A percentile compares a stretch with the other conserved stretches of the same genome.
Conservation (phyloP, 2,113 vertebrate genomes). For the Odobenus rosmarus region DNA sequence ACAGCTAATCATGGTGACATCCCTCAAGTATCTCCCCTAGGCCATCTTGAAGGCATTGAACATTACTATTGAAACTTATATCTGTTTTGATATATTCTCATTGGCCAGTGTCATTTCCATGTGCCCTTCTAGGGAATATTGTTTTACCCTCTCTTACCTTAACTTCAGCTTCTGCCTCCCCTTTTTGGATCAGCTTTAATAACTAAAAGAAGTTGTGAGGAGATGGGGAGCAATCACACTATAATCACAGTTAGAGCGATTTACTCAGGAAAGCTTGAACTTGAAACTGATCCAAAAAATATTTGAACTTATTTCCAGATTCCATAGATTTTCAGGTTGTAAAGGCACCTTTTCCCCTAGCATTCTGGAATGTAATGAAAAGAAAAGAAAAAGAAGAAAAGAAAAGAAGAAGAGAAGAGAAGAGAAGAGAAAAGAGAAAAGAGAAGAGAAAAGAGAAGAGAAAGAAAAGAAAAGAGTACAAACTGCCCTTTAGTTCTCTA, state of each 20-base stretch:
- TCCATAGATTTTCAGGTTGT: background rate
- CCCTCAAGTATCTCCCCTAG: background rate
- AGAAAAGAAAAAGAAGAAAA: too few relatives aligned
- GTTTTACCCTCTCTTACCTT: background rate
- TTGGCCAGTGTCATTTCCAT: background rate
- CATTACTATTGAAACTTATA: background rate
- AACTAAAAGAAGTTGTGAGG: background rate
- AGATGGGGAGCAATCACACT: background rate
- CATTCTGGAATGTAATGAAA: background rate
- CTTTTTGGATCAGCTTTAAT: background rate
- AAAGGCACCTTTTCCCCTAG: background rate
- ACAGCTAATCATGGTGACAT: background rate
- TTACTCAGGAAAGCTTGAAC: background rate
- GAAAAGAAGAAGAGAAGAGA: too few relatives aligned
- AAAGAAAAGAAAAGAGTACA: background rate
- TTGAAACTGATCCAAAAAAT: constrained; percentile 10
- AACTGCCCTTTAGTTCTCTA: background rate
- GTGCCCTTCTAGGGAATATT: background rate
- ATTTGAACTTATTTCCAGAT: constrained; percentile 9
- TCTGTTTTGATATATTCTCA: background rate
- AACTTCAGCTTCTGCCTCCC: background rate
- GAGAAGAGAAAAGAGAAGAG: too few relatives aligned
- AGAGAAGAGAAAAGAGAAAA: background rate
- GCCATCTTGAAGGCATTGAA: background rate
- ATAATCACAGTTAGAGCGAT: background rate